Percentiles rank a stretch among this genome's conserved stretches.
phyloP scores from a whole-genome alignment of 2,113 vertebrate genomes.

The Aepyceros melampus region DNA sequence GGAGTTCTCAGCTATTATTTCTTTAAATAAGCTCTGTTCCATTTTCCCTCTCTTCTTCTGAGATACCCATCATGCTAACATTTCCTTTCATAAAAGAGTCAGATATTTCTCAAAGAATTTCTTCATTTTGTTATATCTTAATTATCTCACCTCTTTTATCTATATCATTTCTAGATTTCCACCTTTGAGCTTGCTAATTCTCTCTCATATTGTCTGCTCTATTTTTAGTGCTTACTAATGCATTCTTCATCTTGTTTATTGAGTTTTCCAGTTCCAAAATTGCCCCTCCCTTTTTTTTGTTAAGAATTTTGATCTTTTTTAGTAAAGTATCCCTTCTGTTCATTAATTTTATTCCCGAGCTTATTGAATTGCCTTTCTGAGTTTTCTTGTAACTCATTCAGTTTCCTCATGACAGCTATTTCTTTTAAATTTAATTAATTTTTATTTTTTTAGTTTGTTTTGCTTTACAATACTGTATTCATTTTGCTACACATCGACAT shows the following conservation, averaged over 20 bases:
- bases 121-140: neutral
- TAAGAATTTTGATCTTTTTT: neutral
- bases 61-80: neutral
- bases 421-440: no score
- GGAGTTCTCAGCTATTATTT: neutral
- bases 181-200: neutral
- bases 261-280: neutral
- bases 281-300: neutral
- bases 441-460: no score
- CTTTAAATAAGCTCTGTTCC: neutral
- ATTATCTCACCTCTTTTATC: neutral
- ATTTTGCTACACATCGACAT: no score
- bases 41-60: neutral
- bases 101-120: neutral
- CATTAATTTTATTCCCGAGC: neutral
- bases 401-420: neutral
- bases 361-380: neutral
- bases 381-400: neutral
- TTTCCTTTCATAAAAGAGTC: neutral
- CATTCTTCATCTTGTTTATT: neutral
- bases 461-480: no score
- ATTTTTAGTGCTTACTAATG: neutral
- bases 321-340: neutral
- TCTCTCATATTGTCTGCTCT: neutral
- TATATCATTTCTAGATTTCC: neutral